These are phyloP conservation scores for Protobothrops flavoviridis DNA, from an alignment of 2,113 vertebrate species.

Conservation along the genomic window DNA sequence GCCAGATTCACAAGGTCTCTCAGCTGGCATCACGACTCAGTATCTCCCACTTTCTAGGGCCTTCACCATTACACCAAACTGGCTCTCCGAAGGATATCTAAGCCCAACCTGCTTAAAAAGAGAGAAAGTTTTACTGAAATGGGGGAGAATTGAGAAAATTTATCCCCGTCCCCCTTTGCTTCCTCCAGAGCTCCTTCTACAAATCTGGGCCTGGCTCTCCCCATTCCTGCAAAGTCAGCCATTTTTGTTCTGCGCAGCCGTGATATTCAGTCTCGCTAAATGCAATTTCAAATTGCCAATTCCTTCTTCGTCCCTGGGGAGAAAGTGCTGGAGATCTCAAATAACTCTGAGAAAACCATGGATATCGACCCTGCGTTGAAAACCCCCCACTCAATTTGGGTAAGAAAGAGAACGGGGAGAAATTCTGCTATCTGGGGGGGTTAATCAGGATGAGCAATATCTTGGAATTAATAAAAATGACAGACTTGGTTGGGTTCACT, in stretches of 20 bases:
- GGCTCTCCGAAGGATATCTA: too few species aligned
- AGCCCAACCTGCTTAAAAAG: too few species aligned
- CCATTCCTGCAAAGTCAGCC: background rate
- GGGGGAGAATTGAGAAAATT: too few species aligned
- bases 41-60: too few species aligned
- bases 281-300: background rate
- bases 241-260: background rate
- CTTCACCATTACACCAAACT: too few species aligned
- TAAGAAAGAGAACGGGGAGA: background rate
- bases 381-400: background rate
- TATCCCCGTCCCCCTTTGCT: too few species aligned
- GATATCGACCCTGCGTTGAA: background rate
- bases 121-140: too few species aligned
- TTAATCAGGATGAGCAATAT: background rate
- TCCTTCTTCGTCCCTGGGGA: background rate
- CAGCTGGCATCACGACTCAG: too few species aligned
- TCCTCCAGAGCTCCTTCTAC: too few species aligned
- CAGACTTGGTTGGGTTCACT: background rate
- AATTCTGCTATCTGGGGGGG: background rate
- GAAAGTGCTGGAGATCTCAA: background rate
- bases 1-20: too few species aligned
- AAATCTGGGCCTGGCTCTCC: too few species aligned
- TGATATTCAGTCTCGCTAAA: background rate
- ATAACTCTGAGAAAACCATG: background rate
- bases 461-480: background rate